Evolutionary conservation across 2,797 vertebrate genomes (phyloP).

Genomic region (Rhinoraja longicauda): DNA sequence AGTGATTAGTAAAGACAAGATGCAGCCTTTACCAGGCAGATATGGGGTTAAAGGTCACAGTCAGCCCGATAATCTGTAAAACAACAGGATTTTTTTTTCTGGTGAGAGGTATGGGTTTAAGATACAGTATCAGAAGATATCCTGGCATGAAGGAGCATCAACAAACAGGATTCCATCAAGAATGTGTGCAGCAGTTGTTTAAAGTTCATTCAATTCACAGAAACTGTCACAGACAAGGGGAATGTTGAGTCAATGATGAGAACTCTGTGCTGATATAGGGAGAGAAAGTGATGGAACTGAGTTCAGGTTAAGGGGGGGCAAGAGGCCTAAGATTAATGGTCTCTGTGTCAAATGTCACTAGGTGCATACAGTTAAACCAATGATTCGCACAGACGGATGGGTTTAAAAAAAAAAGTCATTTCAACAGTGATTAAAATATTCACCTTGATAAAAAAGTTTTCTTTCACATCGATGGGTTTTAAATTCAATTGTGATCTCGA

Average conservation of each 20-base stretch:
- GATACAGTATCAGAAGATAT: conserved; percentile 22
- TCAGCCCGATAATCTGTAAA: conserved; percentile 42
- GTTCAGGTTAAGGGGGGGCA: background rate
- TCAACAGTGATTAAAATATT: background rate
- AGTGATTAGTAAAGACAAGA: conserved; percentile 46
- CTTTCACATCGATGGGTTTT: background rate
- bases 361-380: rapidly evolving
- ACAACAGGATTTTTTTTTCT: conserved; percentile 38
- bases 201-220: conserved; percentile 33
- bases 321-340: background rate
- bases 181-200: conserved; percentile 7
- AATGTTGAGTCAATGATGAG: conserved; percentile 23
- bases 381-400: rapidly evolving
- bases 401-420: background rate
- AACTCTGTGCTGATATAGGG: background rate
- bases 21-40: conserved; percentile 44
- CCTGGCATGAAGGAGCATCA: conserved; percentile 31
- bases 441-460: background rate
- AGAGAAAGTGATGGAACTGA: conserved; percentile 42
- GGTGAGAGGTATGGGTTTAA: background rate
- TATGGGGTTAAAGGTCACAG: conserved; percentile 46
- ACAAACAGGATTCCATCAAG: conserved; percentile 34
- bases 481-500: background rate
- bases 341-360: background rate
- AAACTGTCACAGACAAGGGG: background rate